Evolutionary conservation across 2,888 invertebrate genomes (phyloP).

Genomic region (Agrochola lota): DNA sequence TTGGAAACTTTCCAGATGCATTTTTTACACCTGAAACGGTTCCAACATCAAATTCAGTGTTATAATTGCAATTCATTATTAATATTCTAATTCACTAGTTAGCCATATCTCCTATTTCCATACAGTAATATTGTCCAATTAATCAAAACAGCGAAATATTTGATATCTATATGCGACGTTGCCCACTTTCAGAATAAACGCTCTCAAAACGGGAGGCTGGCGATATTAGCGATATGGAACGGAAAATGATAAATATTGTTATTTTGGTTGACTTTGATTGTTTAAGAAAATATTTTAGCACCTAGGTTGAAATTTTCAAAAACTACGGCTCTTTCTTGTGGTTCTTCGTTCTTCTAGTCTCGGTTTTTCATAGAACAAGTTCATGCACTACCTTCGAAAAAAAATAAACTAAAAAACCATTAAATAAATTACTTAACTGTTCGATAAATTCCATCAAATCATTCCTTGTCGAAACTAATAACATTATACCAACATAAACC

Average conservation of each 20-base stretch:
- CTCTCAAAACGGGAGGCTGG: background rate
- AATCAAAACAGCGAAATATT: no score
- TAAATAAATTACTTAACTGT: slow-evolving; percentile 39
- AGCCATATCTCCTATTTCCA: no score
- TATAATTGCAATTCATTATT: no score
- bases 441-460: slow-evolving; percentile 49
- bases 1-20: no score
- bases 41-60: no score
- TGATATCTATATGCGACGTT: no score
- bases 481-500: slow-evolving; percentile 54
- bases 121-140: no score
- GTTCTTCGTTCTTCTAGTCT: background rate
- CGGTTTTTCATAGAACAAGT: background rate
- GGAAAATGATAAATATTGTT: background rate
- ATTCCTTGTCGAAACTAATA: slow-evolving; percentile 47
- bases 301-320: background rate
- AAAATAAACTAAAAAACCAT: background rate
- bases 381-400: background rate
- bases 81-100: no score
- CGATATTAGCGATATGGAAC: slow-evolving; percentile 4
- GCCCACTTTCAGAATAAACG: no score
- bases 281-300: background rate
- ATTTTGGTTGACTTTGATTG: background rate
- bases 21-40: no score
- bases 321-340: background rate